These are phyloP conservation scores for Neuroscelio doddi DNA, from an alignment of 2,888 invertebrate species.

Conservation along the genomic window DNA sequence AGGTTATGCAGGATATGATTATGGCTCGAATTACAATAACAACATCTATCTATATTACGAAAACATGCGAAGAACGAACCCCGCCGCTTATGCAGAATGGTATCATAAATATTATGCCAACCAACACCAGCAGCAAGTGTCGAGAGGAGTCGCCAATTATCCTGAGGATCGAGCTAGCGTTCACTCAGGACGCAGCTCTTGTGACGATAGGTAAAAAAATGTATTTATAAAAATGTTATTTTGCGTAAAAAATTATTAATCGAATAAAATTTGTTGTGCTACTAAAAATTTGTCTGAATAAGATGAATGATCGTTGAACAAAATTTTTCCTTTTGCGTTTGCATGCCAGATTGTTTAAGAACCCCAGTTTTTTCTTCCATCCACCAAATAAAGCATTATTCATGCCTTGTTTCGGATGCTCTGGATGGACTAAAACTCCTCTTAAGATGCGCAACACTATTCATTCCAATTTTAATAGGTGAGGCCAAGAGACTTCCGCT, in stretches of 20 bases:
- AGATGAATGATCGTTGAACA: neutral
- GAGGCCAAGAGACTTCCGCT: constrained; percentile 53
- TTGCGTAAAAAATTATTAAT: neutral
- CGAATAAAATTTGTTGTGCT: neutral
- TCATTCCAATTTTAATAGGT: constrained; percentile 65
- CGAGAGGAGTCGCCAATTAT: constrained; percentile 61
- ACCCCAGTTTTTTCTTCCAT: constrained; percentile 64
- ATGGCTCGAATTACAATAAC: constrained; percentile 61
- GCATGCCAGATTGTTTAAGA: constrained; percentile 63
- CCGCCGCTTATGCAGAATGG: constrained; percentile 84
- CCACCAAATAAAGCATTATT: constrained; percentile 66
- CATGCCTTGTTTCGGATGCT: constrained; percentile 63
- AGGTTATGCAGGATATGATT: constrained; percentile 65
- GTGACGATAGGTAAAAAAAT: constrained; percentile 82
- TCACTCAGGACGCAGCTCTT: constrained; percentile 88
- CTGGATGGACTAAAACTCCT: constrained; percentile 58
- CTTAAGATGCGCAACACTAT: constrained; percentile 56
- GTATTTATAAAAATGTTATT: constrained; percentile 56
- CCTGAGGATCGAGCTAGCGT: constrained; percentile 84
- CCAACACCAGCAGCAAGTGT: constrained; percentile 59
- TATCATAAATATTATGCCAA: constrained; percentile 82
- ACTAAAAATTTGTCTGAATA: neutral
- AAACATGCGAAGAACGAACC: constrained; percentile 84
- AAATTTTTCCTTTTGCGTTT: constrained; percentile 41
- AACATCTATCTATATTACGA: constrained; percentile 83